Evolutionary conservation across 1,140 invertebrate genomes (phyloP).

Genomic region (Drosophila orena): DNA sequence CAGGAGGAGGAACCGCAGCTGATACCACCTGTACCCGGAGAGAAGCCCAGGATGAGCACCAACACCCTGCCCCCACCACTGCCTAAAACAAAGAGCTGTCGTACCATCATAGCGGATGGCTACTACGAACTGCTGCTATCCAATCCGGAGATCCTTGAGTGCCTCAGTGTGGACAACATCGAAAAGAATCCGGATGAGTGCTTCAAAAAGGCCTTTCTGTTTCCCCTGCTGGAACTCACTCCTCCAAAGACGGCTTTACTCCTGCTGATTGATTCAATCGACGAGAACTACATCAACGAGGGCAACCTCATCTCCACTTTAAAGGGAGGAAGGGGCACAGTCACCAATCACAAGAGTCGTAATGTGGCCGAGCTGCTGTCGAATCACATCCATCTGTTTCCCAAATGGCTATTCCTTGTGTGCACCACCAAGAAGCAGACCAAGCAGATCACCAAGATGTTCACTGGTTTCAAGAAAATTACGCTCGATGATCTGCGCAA

Average conservation of each 20-base stretch:
- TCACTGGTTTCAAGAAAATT: conserved; percentile 97
- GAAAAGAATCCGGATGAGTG: conserved; percentile 95
- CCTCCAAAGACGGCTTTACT: conserved; percentile 93
- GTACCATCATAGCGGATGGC: conserved; percentile 90
- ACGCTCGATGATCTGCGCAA: conserved; percentile 95
- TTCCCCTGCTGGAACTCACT: conserved; percentile 93
- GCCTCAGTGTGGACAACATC: conserved; percentile 87
- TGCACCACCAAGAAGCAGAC: conserved; percentile 95
- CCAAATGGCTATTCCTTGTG: conserved; percentile 96
- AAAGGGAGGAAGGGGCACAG: conserved; percentile 82
- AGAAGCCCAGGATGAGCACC: conserved; percentile 55
- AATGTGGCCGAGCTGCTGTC: conserved; percentile 95
- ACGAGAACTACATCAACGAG: conserved; percentile 88
- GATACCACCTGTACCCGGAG: conserved; percentile 48
- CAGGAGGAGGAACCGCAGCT: conserved; percentile 5
- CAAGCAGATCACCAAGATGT: conserved; percentile 94
- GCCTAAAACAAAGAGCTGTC: conserved; percentile 87
- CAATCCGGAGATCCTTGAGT: conserved; percentile 90
- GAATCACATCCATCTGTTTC: conserved; percentile 96
- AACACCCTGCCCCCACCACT: conserved; percentile 86
- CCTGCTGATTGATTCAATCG: conserved; percentile 96
- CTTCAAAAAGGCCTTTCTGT: conserved; percentile 94
- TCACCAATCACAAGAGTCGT: conserved; percentile 86
- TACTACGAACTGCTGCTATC: conserved; percentile 92
- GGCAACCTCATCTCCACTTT: conserved; percentile 81